Conservation (phyloP, 1,140 invertebrate genomes). For the Ostrea denselamellosa region DNA sequence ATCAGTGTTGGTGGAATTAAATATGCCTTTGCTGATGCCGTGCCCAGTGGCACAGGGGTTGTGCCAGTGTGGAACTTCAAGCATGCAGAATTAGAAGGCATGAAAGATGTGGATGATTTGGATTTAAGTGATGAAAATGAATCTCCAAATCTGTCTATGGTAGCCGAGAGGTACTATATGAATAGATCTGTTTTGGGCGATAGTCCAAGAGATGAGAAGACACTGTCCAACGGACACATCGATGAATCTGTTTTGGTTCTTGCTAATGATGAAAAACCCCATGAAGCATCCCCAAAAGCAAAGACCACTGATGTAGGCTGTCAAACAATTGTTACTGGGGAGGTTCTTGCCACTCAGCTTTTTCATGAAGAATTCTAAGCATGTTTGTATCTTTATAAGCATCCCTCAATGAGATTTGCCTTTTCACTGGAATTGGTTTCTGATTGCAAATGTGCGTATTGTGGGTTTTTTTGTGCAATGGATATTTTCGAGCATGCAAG, state of each 20-base stretch:
- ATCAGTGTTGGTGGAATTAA: conserved; percentile 71
- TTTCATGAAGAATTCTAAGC: conserved; percentile 76
- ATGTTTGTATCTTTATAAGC: not conserved
- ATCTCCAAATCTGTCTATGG: conserved; percentile 73
- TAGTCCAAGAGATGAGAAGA: conserved; percentile 60
- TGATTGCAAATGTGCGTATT: not conserved
- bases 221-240: conserved; percentile 40
- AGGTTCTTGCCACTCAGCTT: conserved; percentile 78
- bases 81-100: conserved; percentile 70
- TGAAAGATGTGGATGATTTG: conserved; percentile 73
- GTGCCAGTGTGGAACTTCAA: conserved; percentile 78
- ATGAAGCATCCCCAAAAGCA: conserved; percentile 49
- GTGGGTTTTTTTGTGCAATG: conserved; percentile 33
- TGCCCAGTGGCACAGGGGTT: conserved; percentile 76
- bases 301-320: conserved; percentile 68
- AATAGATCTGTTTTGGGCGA: conserved; percentile 76
- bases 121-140: conserved; percentile 71
- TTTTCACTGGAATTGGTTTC: conserved; percentile 17
- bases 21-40: conserved; percentile 76
- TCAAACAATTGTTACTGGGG: conserved; percentile 79
- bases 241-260: conserved; percentile 50
- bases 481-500: conserved; percentile 18
- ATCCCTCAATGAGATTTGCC: conserved; percentile 17
- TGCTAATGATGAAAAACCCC: conserved; percentile 32
- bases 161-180: conserved; percentile 77